These are phyloP conservation scores for Benthosema pterotum DNA, from an alignment of 2,797 vertebrate genomes.

Conservation along the genomic window DNA sequence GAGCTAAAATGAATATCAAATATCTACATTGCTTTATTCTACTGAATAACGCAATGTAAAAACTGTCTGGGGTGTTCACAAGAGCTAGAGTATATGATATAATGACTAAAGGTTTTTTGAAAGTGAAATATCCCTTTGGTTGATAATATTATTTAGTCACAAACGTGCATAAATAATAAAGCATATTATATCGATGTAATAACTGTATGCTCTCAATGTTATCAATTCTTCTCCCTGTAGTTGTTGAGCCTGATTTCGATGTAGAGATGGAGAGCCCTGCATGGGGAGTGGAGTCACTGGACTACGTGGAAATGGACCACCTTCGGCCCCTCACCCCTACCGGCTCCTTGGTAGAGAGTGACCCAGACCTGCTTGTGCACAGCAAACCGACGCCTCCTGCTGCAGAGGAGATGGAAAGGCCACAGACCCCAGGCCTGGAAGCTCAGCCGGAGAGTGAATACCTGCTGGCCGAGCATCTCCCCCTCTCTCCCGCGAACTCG, in stretches of 20 bases:
- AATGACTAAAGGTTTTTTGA: no score
- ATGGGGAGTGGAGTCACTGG: constrained; percentile 55
- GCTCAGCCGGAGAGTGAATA: constrained; percentile 72
- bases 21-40: no score
- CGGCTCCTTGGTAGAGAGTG: constrained; percentile 77
- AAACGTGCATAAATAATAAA: no score
- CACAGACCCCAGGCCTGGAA: constrained; percentile 84
- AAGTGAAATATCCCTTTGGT: no score
- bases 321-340: constrained; percentile 79
- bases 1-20: no score
- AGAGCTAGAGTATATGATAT: no score
- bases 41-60: no score
- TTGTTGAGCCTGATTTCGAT: constrained; percentile 52
- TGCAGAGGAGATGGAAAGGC: constrained; percentile 80
- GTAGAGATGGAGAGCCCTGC: constrained; percentile 70
- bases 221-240: constrained; percentile 32
- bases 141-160: no score
- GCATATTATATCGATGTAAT: neutral
- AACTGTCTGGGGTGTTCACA: no score
- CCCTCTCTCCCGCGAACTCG: constrained; percentile 49
- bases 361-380: constrained; percentile 73
- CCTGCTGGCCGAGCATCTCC: constrained; percentile 65
- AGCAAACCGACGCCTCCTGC: constrained; percentile 68
- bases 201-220: neutral
- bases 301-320: constrained; percentile 30